Conservation (phyloP, 1,140 invertebrate genomes). For the Wiebesia pumilae region DNA sequence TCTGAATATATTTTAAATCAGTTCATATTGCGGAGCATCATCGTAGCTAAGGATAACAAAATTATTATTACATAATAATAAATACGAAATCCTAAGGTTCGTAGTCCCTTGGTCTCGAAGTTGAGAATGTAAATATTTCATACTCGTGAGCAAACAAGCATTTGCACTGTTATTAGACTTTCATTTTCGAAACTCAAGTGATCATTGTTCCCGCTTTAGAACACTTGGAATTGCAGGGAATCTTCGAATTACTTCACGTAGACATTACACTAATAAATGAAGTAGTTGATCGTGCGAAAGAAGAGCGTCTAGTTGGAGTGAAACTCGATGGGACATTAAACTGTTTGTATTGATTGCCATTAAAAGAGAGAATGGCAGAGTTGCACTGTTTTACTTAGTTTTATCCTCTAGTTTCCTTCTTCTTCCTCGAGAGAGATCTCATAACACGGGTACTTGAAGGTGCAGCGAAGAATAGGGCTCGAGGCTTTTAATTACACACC, state of each 20-base stretch:
- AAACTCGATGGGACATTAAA: not conserved
- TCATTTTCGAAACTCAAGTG: not conserved
- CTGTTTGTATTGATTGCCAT: not conserved
- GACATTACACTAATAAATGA: not conserved
- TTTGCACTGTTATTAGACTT: not conserved
- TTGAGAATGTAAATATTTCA: not conserved
- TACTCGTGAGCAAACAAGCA: not conserved
- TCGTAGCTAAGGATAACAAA: too few relatives aligned
- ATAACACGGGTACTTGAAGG: not conserved
- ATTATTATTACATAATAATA: too few relatives aligned
- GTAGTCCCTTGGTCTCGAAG: not conserved
- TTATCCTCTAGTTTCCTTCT: not conserved
- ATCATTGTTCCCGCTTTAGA: not conserved
- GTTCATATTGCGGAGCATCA: too few relatives aligned
- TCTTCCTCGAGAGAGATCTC: not conserved
- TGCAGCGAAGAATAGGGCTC: not conserved
- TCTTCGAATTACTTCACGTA: not conserved
- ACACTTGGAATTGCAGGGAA: not conserved
- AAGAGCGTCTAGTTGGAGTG: not conserved
- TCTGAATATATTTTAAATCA: too few relatives aligned
- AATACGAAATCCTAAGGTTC: too few relatives aligned
- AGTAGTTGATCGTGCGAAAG: not conserved
- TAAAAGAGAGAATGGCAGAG: not conserved
- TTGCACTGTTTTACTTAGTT: not conserved
- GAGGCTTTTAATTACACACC: slow-evolving; percentile 7